phyloP scores from a whole-genome alignment of 2,888 invertebrate genomes.

The Latrodectus elegans region DNA sequence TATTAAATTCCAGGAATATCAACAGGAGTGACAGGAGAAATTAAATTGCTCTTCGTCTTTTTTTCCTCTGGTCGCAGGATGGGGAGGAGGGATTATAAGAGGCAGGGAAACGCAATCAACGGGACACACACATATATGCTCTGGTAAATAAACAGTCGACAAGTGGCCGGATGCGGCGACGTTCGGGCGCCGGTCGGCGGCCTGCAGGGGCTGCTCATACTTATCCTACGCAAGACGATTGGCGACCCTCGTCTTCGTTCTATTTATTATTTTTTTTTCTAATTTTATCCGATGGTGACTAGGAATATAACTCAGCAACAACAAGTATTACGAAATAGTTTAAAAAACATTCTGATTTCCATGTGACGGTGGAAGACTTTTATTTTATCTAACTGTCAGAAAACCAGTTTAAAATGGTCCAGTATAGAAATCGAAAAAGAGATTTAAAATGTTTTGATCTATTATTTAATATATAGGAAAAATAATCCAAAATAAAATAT shows the following conservation, averaged over 20 bases:
- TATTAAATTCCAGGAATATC: conserved; percentile 48
- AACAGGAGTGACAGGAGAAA: conserved; percentile 41
- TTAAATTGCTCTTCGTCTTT: conserved; percentile 47
- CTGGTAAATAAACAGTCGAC: conserved; percentile 52
- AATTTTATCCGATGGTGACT: no score
- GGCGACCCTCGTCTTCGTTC: neutral
- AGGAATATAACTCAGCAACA: no score
- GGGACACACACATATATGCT: conserved; percentile 40
- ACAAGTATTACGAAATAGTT: no score
- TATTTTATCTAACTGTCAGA: no score
- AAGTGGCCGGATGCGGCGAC: conserved; percentile 44
- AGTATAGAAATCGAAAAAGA: no score
- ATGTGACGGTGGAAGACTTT: no score
- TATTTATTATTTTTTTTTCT: no score
- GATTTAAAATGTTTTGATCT: no score
- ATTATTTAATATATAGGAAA: no score
- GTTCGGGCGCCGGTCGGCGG: conserved; percentile 23
- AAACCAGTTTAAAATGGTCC: no score
- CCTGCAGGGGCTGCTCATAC: conserved; percentile 1
- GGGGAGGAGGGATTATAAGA: conserved; percentile 57
- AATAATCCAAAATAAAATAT: no score
- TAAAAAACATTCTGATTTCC: no score
- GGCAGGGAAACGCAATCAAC: conserved; percentile 57
- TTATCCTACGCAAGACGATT: conserved; percentile 1
- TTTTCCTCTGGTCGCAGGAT: conserved; percentile 12